Evolutionary conservation across 1,140 invertebrate species (phyloP).

Genomic region (Hyposmocoma kahamanoa): DNA sequence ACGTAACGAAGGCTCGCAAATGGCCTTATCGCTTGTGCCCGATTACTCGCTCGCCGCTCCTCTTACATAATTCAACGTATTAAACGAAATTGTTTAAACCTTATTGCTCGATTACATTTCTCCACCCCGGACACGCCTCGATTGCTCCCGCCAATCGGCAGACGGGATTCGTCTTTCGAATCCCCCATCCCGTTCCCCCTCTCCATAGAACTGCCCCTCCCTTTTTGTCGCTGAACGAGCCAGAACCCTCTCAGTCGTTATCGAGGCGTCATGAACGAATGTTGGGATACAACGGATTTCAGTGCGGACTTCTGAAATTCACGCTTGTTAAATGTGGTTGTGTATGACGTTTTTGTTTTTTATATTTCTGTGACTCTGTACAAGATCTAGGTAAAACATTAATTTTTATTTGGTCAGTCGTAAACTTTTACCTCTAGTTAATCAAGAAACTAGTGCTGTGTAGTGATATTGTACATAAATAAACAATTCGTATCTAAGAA

Average conservation of each 20-base stretch:
- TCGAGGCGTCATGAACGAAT: slow-evolving; percentile 17
- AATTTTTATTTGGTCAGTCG: too few relatives aligned
- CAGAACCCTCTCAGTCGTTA: slow-evolving; percentile 13
- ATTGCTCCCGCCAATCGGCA: slow-evolving; percentile 49
- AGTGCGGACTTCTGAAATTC: not conserved
- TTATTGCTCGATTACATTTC: slow-evolving; percentile 72
- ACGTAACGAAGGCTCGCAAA: slow-evolving; percentile 73
- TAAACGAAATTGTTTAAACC: slow-evolving; percentile 74
- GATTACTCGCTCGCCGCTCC: slow-evolving; percentile 70
- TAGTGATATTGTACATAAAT: not conserved
- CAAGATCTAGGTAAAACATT: too few relatives aligned
- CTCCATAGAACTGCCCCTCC: slow-evolving; percentile 6
- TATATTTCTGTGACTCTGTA: too few relatives aligned
- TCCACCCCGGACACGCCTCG: slow-evolving; percentile 63
- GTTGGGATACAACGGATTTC: slow-evolving; percentile 16
- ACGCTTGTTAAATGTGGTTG: too few relatives aligned
- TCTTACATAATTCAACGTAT: slow-evolving; percentile 74
- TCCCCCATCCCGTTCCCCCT: slow-evolving; percentile 13
- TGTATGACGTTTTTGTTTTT: too few relatives aligned
- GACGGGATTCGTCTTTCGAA: slow-evolving; percentile 17
- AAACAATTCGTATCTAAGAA: too few relatives aligned
- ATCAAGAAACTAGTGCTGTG: not conserved
- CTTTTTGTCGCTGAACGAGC: slow-evolving; percentile 21
- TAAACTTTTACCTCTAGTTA: too few relatives aligned
- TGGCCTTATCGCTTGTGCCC: slow-evolving; percentile 72